Conservation (phyloP, 2,797 vertebrate species). For the Lemur catta region DNA sequence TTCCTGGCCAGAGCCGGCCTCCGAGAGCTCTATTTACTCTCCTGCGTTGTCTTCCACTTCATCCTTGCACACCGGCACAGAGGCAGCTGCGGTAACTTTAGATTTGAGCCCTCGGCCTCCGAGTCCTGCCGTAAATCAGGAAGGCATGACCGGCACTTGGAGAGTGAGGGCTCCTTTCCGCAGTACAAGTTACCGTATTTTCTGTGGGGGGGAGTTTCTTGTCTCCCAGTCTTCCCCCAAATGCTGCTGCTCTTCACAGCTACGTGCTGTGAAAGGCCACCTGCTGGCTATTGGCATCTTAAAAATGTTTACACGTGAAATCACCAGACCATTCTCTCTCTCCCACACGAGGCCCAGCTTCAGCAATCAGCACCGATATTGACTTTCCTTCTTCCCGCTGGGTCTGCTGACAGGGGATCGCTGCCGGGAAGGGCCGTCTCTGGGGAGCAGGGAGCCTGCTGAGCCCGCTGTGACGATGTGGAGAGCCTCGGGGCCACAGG, state of each 20-base stretch:
- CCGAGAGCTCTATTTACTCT: background rate
- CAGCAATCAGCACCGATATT: slow-evolving; percentile 5
- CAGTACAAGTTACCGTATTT: background rate
- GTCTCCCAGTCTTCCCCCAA: background rate
- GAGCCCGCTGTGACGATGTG: background rate
- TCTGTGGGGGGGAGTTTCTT: background rate
- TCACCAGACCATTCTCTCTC: slow-evolving; percentile 59
- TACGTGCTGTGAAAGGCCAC: slow-evolving; percentile 39
- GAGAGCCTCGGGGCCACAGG: background rate
- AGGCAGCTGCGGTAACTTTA: slow-evolving; percentile 47
- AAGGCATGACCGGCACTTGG: background rate
- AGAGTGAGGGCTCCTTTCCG: background rate
- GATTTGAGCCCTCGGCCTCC: background rate
- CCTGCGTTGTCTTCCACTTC: background rate
- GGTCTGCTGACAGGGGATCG: background rate
- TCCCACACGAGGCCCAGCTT: background rate
- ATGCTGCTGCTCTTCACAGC: slow-evolving; percentile 17
- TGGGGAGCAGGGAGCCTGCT: background rate
- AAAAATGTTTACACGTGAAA: slow-evolving; percentile 54
- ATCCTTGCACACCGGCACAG: background rate
- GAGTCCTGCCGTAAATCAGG: background rate
- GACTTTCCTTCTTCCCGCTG: slow-evolving; percentile 63
- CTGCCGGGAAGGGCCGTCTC: background rate
- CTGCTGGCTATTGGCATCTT: slow-evolving; percentile 53
- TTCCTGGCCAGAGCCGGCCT: background rate